Percentiles rank a stretch among this genome's conserved stretches.
phyloP scores from a whole-genome alignment of 2,113 vertebrate genomes.

The Epinephelus lanceolatus region DNA sequence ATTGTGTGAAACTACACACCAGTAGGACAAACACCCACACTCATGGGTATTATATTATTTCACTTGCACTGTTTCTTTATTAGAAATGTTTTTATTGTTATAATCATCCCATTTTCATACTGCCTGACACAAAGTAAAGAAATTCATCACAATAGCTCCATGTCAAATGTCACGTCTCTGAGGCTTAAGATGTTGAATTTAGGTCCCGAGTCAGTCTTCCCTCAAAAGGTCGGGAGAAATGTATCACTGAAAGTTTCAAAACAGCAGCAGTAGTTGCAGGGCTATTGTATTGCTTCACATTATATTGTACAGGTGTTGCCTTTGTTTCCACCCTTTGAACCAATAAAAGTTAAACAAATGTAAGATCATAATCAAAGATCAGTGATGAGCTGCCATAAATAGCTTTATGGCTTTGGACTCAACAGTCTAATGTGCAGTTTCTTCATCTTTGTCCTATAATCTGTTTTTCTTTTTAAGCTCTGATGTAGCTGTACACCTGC shows the following conservation, averaged over 20 bases:
- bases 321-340: background rate
- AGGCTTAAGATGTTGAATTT: too few species aligned
- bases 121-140: too few species aligned
- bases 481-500: background rate
- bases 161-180: too few species aligned
- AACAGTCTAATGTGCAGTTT: background rate
- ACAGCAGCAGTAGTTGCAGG: too few species aligned
- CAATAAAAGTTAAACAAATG: background rate
- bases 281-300: background rate
- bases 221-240: too few species aligned
- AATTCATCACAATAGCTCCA: too few species aligned
- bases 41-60: background rate
- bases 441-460: background rate
- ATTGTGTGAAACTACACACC: background rate
- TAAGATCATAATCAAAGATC: background rate
- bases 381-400: background rate
- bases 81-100: background rate
- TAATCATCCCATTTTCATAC: too few species aligned
- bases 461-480: background rate
- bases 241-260: too few species aligned
- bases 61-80: background rate
- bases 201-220: too few species aligned
- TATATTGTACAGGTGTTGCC: background rate
- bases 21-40: background rate
- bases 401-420: background rate